A percentile compares a stretch with the other conserved stretches of the same genome.
phyloP scores from a whole-genome alignment of 2,797 vertebrate species.

The Myoxocephalus aenaeus region DNA sequence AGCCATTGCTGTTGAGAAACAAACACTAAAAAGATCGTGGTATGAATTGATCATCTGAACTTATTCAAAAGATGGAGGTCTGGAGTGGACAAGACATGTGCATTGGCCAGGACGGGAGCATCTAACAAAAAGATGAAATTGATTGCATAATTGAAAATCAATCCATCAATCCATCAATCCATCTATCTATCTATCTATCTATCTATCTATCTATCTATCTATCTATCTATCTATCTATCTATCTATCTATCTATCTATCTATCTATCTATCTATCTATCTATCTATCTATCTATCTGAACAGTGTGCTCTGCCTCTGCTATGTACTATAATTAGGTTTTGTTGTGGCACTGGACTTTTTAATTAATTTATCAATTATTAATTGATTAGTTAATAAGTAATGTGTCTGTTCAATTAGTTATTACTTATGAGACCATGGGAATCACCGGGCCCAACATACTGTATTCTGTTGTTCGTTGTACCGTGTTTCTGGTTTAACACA shows the following conservation, averaged over 20 bases:
- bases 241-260: conserved; percentile 16
- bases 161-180: conserved; percentile 14
- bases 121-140: not conserved
- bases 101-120: not conserved
- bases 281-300: conserved; percentile 27
- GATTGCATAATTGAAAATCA: not conserved
- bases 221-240: conserved; percentile 23
- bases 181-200: conserved; percentile 25
- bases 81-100: not conserved
- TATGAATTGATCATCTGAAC: not conserved
- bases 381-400: conserved; percentile 75
- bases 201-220: conserved; percentile 21
- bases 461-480: conserved; percentile 23
- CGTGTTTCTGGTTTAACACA: not conserved
- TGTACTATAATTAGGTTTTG: conserved; percentile 68
- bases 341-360: conserved; percentile 55
- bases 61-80: not conserved
- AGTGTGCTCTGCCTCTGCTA: conserved; percentile 22
- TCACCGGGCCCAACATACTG: conserved; percentile 38
- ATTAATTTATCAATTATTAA: conserved; percentile 80
- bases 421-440: conserved; percentile 59
- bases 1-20: no score
- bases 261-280: conserved; percentile 18
- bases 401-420: conserved; percentile 76
- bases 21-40: not conserved